A percentile compares a stretch with the other conserved stretches of the same genome.
These are phyloP conservation scores for Mixornis gularis DNA, from an alignment of 2,113 vertebrate species.

Conservation along the genomic window DNA sequence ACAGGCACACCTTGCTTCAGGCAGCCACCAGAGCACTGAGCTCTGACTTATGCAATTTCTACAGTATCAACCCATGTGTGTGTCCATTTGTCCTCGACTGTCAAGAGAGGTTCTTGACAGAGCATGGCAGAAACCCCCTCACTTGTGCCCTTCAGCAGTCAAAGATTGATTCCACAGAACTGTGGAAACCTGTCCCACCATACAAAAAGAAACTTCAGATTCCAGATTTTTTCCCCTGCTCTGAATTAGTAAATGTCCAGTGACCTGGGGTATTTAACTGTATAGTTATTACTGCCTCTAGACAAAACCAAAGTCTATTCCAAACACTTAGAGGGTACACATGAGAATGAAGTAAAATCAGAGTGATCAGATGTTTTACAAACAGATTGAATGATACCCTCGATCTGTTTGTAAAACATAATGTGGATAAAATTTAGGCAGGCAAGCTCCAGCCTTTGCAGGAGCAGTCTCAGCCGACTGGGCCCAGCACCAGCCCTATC, in stretches of 20 bases:
- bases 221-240: neutral
- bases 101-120: neutral
- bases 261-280: neutral
- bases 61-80: neutral
- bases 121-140: neutral
- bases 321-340: neutral
- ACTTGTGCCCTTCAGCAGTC: rapidly evolving
- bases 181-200: neutral
- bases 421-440: neutral
- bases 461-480: neutral
- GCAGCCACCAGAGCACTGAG: neutral
- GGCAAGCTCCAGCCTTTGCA: neutral
- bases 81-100: neutral
- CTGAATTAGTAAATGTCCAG: neutral
- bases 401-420: neutral
- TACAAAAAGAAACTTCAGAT: neutral
- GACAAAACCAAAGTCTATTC: neutral
- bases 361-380: neutral
- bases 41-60: neutral
- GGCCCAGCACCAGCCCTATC: neutral
- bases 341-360: neutral
- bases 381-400: neutral
- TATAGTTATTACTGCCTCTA: neutral
- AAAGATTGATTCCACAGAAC: rapidly evolving
- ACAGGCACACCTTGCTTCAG: neutral